Conservation (phyloP, 1,140 invertebrate species). For the Drosophila orena region DNA sequence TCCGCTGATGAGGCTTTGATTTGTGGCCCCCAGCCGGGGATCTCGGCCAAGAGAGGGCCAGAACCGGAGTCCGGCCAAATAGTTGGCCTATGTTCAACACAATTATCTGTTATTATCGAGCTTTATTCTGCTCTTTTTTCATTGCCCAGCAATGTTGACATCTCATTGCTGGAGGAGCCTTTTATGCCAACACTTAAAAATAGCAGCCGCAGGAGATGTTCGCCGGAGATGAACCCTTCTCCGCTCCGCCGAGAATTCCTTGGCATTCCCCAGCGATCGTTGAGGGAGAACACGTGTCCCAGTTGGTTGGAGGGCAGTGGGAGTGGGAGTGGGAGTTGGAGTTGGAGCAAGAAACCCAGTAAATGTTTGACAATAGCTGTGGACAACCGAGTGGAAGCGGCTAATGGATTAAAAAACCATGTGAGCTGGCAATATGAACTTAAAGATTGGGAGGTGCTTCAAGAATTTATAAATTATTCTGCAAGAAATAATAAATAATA, state of each 20-base stretch:
- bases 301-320: slow-evolving; percentile 4
- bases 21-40: slow-evolving; percentile 56
- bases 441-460: no score
- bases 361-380: slow-evolving; percentile 10
- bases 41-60: slow-evolving; percentile 11
- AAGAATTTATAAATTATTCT: no score
- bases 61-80: slow-evolving; percentile 57
- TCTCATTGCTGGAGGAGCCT: slow-evolving; percentile 68
- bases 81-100: slow-evolving; percentile 84
- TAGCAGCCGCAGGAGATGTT: slow-evolving; percentile 68
- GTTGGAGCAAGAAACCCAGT: background rate
- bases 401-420: background rate
- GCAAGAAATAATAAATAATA: background rate
- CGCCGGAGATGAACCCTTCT: background rate
- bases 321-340: background rate
- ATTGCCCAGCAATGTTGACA: slow-evolving; percentile 65
- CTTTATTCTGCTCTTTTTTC: slow-evolving; percentile 51
- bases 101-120: slow-evolving; percentile 84
- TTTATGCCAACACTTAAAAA: slow-evolving; percentile 78
- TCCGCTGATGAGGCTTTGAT: slow-evolving; percentile 76
- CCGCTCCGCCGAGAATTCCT: slow-evolving; percentile 22
- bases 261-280: slow-evolving; percentile 42
- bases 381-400: background rate
- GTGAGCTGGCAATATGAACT: no score
- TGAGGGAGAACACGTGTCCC: slow-evolving; percentile 75